These are phyloP conservation scores for Chymomyza procnemis DNA, from an alignment of 2,888 invertebrate species.

Conservation along the genomic window DNA sequence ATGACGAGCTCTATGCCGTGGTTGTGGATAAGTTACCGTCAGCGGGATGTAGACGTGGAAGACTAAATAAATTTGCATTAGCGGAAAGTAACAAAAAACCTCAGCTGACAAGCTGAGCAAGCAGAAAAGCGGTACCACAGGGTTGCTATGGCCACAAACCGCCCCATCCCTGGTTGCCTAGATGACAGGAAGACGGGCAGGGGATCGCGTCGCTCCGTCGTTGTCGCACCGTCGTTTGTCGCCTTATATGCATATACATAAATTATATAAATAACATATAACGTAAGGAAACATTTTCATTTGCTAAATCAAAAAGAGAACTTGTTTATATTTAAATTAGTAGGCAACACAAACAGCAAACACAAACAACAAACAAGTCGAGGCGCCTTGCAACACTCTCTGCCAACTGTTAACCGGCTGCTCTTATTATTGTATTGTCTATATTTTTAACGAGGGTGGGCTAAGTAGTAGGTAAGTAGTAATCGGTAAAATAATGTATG, in stretches of 20 bases:
- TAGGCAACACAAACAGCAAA: conserved; percentile 61
- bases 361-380: conserved; percentile 9
- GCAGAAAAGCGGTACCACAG: not conserved
- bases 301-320: conserved; percentile 58
- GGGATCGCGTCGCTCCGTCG: not conserved
- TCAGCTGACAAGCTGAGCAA: conserved; percentile 1
- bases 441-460: conserved; percentile 30
- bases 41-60: conserved; percentile 38
- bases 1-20: not conserved
- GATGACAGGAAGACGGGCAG: not conserved
- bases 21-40: not conserved
- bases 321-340: conserved; percentile 73
- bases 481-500: too few relatives aligned
- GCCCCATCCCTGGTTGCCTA: not conserved
- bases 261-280: conserved; percentile 51
- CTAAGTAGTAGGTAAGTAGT: conserved; percentile 28
- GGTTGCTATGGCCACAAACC: not conserved
- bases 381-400: conserved; percentile 4
- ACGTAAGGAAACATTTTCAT: conserved; percentile 59
- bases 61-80: conserved; percentile 71
- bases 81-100: conserved; percentile 24
- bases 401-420: conserved; percentile 9
- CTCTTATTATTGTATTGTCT: conserved; percentile 45
- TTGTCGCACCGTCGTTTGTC: not conserved
- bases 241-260: conserved; percentile 64